Evolutionary conservation across 2,797 vertebrate species (phyloP), one percentile per base, ranked within the genome.

Genomic region (Takifugu ocellatus): DNA sequence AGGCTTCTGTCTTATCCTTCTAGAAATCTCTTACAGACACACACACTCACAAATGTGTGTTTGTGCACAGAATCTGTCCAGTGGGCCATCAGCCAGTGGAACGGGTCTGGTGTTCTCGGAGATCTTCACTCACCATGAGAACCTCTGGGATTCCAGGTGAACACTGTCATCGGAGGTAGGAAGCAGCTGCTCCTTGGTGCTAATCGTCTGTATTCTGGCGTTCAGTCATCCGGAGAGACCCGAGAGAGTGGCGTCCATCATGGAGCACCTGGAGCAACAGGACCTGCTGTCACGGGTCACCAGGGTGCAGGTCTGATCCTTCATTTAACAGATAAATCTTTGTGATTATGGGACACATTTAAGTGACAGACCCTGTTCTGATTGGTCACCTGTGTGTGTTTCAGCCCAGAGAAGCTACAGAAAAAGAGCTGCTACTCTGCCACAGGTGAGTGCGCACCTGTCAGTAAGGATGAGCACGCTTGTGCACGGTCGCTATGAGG

Each of bases 71-170:
- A 72, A 78, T n/a, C 65, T 87, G 36, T 79, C 78, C 36, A 72
- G 52, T 51, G 50, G 66, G 1, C 36, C 78, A 5, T 61, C 66
- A 8, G 69, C 53, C 43, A 50, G 10, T 14, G 83, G 83, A 8
- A 87, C 87, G 0, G 87, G 87, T 46, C 68, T 88, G 10, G 83
- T 87, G 42, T 82, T 68, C 56, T 75, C 76, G 0, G 72, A 85
- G 50, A 33, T 63, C 54, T 89, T 87, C 71, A 78, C 67, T 14
- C 81, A 6, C 12, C 81, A 84, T 21, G 51, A 54, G 62, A 85
- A 82, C 63, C 66, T 82, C 14, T 84, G 84, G 85, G 85, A 85
- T 0, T n/a, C 53, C 33, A 83, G 81, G 87, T 83, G 45, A 54
- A 3, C 8, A 9, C 21, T 10, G 24, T 49, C 21, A 21, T 21